Base-by-base conservation (phyloP, 2,797 vertebrate genomes). In the Cyclopterus lumpus region DNA sequence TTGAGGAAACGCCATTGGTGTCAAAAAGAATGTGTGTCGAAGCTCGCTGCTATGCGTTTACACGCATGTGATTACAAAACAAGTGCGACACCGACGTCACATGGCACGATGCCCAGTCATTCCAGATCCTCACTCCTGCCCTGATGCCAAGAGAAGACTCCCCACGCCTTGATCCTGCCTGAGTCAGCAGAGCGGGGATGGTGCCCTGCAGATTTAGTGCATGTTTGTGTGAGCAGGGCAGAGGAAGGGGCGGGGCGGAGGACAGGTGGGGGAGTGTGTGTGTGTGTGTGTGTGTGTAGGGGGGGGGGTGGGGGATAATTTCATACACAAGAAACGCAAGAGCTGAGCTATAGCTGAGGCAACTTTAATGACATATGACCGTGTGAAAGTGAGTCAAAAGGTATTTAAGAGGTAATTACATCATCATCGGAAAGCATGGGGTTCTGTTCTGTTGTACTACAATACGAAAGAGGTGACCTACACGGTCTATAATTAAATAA, bases 161-260 rank as follows among this genome's bases (percentile, higher is more conserved):
- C 85, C 84, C 77, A 78, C 57, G 51, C 86, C 87, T 85, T 51
- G 67, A 86, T 88, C 75, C 82, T 73, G 73, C 80, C 89, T 91
- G 92, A 93, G 87, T 93, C 91, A 91, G 93, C 92, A 93, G 79
- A 83, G 82, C 34, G 10, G 59, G 55, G 73, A 85, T 40, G 87
- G 86, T 79, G 83, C 86, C 80, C 81, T 77, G 87, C 73, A 83
- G 91, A 80, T 85, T 77, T 64, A 73, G 61, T 60, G 36, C 73
- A n/a, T 85, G 86, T 83, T 84, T 88, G 78, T 77, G 76, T 76
- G 78, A 81, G 63, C 46, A 20, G 65, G 55, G 76, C 63, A 73
- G 51, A 77, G 82, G 73, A 86, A 34, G 8, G 34, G 82, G 85
- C 75, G 59, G 54, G 70, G 5, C 36, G 70, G 5, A 1, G 46